phyloP scores from a whole-genome alignment of 1,140 invertebrate species.

The Meloidogyne exigua region DNA sequence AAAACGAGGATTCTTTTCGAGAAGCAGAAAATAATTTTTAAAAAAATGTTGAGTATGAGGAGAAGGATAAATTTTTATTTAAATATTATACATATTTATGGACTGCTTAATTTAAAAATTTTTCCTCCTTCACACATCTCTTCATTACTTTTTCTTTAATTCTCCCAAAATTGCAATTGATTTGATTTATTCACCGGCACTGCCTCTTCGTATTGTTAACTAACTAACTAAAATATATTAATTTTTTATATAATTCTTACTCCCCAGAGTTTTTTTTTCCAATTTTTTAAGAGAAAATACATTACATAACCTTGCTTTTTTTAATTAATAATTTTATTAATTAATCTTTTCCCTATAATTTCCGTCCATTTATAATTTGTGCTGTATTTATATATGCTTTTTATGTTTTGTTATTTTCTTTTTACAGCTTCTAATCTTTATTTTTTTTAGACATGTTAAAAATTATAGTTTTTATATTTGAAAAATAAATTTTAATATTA shows the following conservation, averaged over 20 bases:
- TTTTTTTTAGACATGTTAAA: not conserved
- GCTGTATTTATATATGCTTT: not conserved
- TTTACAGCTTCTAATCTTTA: not conserved
- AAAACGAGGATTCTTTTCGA: conserved; percentile 41
- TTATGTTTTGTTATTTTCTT: not conserved
- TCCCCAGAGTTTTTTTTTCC: not conserved
- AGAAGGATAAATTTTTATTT: not conserved
- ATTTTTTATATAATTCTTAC: too few relatives aligned
- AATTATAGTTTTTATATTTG: not conserved
- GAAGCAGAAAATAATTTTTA: conserved; percentile 34
- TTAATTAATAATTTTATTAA: not conserved
- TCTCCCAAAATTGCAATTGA: conserved; percentile 4
- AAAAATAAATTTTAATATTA: too few relatives aligned
- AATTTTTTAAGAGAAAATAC: not conserved
- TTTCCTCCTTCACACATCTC: too few relatives aligned
- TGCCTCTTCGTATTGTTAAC: not conserved
- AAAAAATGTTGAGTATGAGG: not conserved
- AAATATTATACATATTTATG: too few relatives aligned
- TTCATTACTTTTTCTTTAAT: not conserved
- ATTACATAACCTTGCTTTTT: too few relatives aligned
- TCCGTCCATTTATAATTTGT: conserved; percentile 1
- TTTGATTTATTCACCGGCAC: not conserved
- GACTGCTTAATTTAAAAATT: too few relatives aligned
- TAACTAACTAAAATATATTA: not conserved
- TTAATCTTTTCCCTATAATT: not conserved